Evolutionary conservation across 2,113 vertebrate genomes (phyloP).

Genomic region (Dipodomys ordii): DNA sequence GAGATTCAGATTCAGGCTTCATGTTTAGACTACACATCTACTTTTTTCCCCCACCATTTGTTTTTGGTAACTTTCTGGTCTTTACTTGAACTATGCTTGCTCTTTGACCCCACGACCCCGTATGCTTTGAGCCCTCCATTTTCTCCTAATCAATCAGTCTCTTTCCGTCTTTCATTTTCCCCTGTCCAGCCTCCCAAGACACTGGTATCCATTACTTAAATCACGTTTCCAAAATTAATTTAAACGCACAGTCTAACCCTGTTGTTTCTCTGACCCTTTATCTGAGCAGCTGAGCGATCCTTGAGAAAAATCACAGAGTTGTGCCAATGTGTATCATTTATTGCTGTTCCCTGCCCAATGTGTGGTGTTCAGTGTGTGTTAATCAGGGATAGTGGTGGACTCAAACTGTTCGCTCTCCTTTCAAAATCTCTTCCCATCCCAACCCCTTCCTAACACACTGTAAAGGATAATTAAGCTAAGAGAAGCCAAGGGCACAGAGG

Average conservation of each 20-base stretch:
- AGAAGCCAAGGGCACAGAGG: background rate
- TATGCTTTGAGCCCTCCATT: conserved; percentile 42
- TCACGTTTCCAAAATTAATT: conserved; percentile 22
- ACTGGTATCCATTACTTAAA: conserved; percentile 27
- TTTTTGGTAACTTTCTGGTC: conserved; percentile 40
- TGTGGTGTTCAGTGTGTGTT: background rate
- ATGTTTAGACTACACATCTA: conserved; percentile 7
- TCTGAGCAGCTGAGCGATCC: background rate
- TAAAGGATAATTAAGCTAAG: background rate
- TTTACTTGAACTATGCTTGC: conserved; percentile 54
- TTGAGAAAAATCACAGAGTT: background rate
- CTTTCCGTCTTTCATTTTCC: conserved; percentile 29
- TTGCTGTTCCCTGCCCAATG: background rate
- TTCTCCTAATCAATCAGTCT: conserved; percentile 56
- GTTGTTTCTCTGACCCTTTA: background rate
- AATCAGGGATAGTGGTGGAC: background rate
- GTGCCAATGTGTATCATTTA: background rate
- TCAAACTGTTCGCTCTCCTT: background rate
- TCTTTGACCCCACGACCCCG: conserved; percentile 66
- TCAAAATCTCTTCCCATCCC: background rate
- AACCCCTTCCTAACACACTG: background rate
- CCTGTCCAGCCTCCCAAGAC: background rate
- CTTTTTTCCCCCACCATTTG: background rate
- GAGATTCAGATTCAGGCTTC: background rate
- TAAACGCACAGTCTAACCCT: background rate